Base-by-base conservation (phyloP, 1,140 invertebrate genomes). In the Brachionus sp. region DNA sequence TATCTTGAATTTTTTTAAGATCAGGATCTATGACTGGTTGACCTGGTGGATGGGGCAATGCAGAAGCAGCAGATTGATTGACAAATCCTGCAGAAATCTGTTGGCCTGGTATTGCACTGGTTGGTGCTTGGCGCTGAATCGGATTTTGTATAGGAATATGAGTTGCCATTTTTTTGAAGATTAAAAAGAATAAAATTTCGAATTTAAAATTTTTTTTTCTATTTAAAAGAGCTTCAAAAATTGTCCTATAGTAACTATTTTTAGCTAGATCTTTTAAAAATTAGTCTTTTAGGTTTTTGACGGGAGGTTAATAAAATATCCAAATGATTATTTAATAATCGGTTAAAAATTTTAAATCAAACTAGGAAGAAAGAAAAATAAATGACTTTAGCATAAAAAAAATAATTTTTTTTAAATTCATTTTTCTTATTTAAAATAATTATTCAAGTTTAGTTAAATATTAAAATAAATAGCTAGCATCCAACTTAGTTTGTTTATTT, bases 1-100 rank as follows among this genome's bases (percentile, higher is more conserved):
- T 57, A 44, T 80, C 77, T 35, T 80, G 77, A 62, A 80, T 16
- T 42, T 80, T 80, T 66, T 80, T 80, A 19, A 62, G 50, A 10
- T 62, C 77, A 3, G 35, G 35, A 66, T 80, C 77, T 46, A 75
- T 44, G 16, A 25, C 6, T 75, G 70, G 37, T 16, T 80, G 46
- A 39, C 12, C 35, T 7, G n/a, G 46, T 23, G 53, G 77, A 19
- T 53, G 33, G 3, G 77, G 13, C 23, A 25, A 19, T 16, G 46
- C 16, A 12, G 23, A 19, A 44, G 39, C 19, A 9, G 9, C 5
- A 12, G 42, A 10, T 73, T 73, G 68, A 35, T 68, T 25, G 13
- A 25, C 25, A 25, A 64, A 64, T 1, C 19, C 57, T 9, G 57
- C 25, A 9, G 44, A 12, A 12, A 3, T 25, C 10, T 35, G 33